Evolutionary conservation across 2,888 invertebrate genomes (phyloP).

Genomic region (Drosophila fulvimacula): DNA sequence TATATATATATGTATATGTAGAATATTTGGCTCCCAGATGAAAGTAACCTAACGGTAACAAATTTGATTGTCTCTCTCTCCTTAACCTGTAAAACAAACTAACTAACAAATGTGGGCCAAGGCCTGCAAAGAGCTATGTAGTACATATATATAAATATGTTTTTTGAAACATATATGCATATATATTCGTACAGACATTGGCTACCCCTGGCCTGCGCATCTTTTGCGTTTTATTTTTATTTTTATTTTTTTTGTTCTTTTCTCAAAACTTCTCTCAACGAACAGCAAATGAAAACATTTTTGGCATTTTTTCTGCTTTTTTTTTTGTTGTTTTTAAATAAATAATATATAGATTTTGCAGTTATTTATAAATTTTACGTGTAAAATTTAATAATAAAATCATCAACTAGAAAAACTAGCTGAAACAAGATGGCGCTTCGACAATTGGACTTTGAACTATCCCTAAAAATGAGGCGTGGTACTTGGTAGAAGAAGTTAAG

Average conservation of each 20-base stretch:
- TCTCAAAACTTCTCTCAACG: conserved; percentile 47
- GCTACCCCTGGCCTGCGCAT: conserved; percentile 48
- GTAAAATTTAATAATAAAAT: conserved; percentile 78
- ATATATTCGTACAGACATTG: conserved; percentile 1
- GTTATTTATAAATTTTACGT: conserved; percentile 76
- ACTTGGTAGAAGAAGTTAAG: conserved; percentile 68
- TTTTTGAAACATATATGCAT: not conserved
- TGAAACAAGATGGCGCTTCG: conserved; percentile 69
- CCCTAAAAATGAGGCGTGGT: conserved; percentile 68
- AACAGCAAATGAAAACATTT: conserved; percentile 54
- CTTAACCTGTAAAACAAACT: conserved; percentile 49
- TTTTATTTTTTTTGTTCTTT: too few relatives aligned
- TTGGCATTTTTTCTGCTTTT: conserved; percentile 41
- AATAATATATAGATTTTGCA: conserved; percentile 66
- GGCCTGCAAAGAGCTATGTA: conserved; percentile 29
- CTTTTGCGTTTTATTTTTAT: conserved; percentile 7
- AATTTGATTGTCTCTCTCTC: conserved; percentile 53
- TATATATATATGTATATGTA: conserved; percentile 29
- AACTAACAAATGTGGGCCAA: conserved; percentile 60
- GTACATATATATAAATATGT: not conserved
- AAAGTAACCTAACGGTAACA: conserved; percentile 51
- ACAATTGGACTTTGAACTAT: conserved; percentile 64
- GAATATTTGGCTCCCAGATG: conserved; percentile 68
- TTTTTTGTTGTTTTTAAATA: conserved; percentile 55
- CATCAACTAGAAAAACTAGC: conserved; percentile 80